Evolutionary conservation across 2,113 vertebrate species (phyloP).

Genomic region (Lepus timidus): DNA sequence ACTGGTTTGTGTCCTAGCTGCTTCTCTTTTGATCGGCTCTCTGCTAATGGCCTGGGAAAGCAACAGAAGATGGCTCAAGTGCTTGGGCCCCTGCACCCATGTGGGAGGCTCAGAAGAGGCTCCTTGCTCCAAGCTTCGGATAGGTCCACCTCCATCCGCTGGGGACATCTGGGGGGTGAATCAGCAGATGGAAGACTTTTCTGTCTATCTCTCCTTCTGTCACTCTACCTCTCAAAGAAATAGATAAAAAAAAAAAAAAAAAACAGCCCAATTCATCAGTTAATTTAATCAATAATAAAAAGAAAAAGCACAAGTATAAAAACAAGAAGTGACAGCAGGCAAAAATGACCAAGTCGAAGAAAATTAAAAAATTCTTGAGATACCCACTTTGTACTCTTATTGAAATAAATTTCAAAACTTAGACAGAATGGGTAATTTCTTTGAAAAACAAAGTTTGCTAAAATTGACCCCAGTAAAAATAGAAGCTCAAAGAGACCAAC

Average conservation of each 20-base stretch:
- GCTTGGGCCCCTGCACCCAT: too few relatives aligned
- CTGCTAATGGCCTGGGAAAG: too few relatives aligned
- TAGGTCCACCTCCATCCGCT: too few relatives aligned
- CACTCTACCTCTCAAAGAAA: too few relatives aligned
- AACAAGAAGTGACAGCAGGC: background rate
- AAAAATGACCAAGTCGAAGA: background rate
- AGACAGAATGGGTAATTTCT: background rate
- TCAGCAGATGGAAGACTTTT: too few relatives aligned
- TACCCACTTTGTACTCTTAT: background rate
- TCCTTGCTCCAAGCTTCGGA: too few relatives aligned
- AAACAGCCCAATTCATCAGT: background rate
- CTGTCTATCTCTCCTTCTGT: too few relatives aligned
- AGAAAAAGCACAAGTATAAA: background rate
- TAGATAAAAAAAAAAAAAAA: background rate
- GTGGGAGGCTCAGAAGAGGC: too few relatives aligned
- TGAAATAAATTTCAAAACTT: background rate
- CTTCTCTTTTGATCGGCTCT: too few relatives aligned
- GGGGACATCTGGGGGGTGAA: too few relatives aligned
- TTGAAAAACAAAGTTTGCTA: background rate
- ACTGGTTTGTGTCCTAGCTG: too few relatives aligned
- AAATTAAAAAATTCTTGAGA: background rate
- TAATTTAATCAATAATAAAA: background rate
- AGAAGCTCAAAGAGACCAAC: background rate
- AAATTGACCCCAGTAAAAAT: background rate
- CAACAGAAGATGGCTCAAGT: too few relatives aligned